These are phyloP conservation scores for Phalacrocorax pelagicus DNA, from an alignment of 2,113 vertebrate species.

Conservation along the genomic window DNA sequence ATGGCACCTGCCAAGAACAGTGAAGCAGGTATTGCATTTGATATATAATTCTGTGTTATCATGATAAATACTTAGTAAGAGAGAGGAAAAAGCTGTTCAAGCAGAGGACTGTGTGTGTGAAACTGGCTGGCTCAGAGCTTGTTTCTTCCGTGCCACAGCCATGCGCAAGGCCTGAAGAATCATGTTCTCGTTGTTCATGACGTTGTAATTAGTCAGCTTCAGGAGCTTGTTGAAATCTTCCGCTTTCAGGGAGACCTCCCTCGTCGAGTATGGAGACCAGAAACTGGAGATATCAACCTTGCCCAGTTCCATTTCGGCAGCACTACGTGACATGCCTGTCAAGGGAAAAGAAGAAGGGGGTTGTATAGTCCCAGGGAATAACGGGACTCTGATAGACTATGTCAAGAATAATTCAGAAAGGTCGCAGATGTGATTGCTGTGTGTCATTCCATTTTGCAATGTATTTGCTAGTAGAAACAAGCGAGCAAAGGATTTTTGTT, in stretches of 20 bases:
- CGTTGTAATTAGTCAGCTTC: slow-evolving; percentile 78
- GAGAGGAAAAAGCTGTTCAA: neutral
- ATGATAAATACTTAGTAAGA: neutral
- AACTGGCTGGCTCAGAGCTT: neutral
- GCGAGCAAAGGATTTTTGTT: neutral
- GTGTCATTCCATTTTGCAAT: neutral
- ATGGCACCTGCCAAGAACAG: neutral
- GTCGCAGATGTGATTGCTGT: neutral
- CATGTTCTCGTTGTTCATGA: slow-evolving; percentile 72
- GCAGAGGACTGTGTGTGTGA: neutral
- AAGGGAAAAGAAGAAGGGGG: neutral
- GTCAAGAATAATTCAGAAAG: neutral
- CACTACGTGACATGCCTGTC: slow-evolving; percentile 67
- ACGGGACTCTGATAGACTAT: neutral
- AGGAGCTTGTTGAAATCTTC: slow-evolving; percentile 79
- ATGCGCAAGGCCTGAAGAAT: slow-evolving; percentile 71
- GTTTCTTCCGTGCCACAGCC: slow-evolving; percentile 52
- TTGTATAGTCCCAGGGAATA: neutral
- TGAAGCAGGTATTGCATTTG: neutral
- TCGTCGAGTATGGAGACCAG: slow-evolving; percentile 76
- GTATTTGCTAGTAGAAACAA: neutral
- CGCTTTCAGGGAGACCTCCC: slow-evolving; percentile 74
- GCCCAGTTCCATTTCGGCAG: slow-evolving; percentile 72
- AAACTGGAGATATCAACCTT: slow-evolving; percentile 74
- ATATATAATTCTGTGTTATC: neutral